A percentile compares a stretch with the other conserved stretches of the same genome.
These are phyloP conservation scores for Hermatobates lingyangjiaoensis DNA, from an alignment of 1,140 invertebrate species.

Conservation along the genomic window DNA sequence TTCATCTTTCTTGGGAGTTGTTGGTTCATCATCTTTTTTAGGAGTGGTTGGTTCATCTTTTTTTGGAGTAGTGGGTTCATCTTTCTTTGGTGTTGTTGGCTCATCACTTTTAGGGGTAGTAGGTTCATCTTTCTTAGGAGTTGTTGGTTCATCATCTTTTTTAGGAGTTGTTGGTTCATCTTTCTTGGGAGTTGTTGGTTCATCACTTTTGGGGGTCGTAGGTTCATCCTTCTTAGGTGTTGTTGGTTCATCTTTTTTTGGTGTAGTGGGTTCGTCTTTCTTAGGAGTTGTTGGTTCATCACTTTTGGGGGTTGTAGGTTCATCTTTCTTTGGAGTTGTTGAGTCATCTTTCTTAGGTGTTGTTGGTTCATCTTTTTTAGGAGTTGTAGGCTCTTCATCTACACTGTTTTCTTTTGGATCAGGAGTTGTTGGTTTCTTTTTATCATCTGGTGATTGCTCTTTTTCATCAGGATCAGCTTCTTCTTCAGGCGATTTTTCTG, in stretches of 20 bases:
- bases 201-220: background rate
- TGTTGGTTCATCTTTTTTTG: background rate
- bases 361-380: background rate
- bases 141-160: background rate
- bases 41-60: background rate
- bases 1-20: background rate
- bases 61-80: background rate
- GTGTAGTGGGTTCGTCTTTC: no score
- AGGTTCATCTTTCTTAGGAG: background rate
- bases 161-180: background rate
- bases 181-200: background rate
- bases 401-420: background rate
- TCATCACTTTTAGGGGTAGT: no score
- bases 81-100: background rate
- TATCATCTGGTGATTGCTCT: background rate
- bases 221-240: background rate
- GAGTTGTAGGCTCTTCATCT: background rate
- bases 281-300: background rate
- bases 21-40: background rate
- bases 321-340: background rate
- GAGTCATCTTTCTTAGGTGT: background rate
- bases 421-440: background rate
- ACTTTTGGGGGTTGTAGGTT: background rate
- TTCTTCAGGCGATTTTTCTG: no score
- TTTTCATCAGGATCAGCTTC: no score